These are phyloP conservation scores for Drosophila burlai DNA, from an alignment of 1,140 invertebrate genomes.

Conservation along the genomic window DNA sequence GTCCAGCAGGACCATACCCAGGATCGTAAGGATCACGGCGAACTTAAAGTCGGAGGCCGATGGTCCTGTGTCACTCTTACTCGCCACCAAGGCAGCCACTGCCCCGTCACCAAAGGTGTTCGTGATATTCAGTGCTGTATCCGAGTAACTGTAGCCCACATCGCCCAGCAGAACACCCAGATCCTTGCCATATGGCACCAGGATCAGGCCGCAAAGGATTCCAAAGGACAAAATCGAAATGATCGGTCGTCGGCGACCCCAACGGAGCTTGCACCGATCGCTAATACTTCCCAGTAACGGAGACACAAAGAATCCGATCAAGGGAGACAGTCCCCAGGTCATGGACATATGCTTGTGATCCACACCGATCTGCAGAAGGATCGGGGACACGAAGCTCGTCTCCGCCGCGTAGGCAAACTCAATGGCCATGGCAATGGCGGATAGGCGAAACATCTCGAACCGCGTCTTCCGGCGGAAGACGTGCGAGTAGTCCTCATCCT, in stretches of 20 bases:
- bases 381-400: constrained; percentile 94
- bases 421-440: constrained; percentile 93
- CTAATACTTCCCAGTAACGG: constrained; percentile 93
- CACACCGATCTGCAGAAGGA: constrained; percentile 92
- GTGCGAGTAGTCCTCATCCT: constrained; percentile 85
- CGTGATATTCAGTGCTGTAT: constrained; percentile 20
- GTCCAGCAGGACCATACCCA: constrained; percentile 93
- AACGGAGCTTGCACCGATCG: constrained; percentile 89
- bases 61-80: constrained; percentile 7
- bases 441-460: constrained; percentile 90
- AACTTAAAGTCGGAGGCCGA: constrained; percentile 63
- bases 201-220: constrained; percentile 88
- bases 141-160: constrained; percentile 54
- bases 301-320: constrained; percentile 92
- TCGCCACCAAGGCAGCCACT: constrained; percentile 56
- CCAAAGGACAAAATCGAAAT: constrained; percentile 91
- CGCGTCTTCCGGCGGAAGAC: constrained; percentile 88
- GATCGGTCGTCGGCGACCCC: constrained; percentile 92
- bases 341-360: constrained; percentile 91
- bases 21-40: constrained; percentile 91
- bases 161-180: constrained; percentile 90
- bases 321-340: constrained; percentile 92
- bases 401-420: constrained; percentile 95
- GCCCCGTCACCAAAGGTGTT: constrained; percentile 15
- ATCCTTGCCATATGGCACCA: constrained; percentile 91